phyloP scores from a whole-genome alignment of 2,888 invertebrate genomes.

The Azorinus chamasolen region DNA sequence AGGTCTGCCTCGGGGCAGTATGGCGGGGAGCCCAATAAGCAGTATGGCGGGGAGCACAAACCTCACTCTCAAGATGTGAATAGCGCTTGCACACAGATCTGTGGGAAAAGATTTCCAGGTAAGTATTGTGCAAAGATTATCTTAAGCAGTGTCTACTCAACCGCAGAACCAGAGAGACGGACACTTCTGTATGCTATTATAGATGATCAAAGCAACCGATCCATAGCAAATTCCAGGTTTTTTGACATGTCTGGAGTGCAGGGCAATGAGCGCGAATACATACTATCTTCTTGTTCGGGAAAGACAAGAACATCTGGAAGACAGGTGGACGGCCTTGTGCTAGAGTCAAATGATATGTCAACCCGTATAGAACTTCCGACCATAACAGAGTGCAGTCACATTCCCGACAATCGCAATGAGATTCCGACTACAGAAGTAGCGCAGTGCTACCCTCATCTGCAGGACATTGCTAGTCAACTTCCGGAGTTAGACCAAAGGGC shows the following conservation, averaged over 20 bases:
- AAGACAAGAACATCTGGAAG: slow-evolving; percentile 23
- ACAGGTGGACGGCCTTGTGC: slow-evolving; percentile 22
- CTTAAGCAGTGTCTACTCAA: slow-evolving; percentile 36
- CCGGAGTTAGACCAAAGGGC: too few relatives aligned
- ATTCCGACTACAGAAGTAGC: slow-evolving; percentile 54
- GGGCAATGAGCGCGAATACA: slow-evolving; percentile 11
- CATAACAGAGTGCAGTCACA: slow-evolving; percentile 53
- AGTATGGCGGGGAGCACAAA: too few relatives aligned
- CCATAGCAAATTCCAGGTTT: slow-evolving; percentile 41
- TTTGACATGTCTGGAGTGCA: slow-evolving; percentile 38
- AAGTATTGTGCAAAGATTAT: slow-evolving; percentile 64
- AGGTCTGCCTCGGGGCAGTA: neutral
- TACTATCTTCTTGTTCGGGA: slow-evolving; percentile 54
- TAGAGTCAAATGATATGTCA: slow-evolving; percentile 37
- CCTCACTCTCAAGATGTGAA: neutral
- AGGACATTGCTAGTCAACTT: slow-evolving; percentile 32
- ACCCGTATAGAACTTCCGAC: slow-evolving; percentile 21
- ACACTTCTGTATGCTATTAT: slow-evolving; percentile 40
- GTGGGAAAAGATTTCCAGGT: slow-evolving; percentile 8
- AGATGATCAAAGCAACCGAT: slow-evolving; percentile 63
- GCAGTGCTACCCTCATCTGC: slow-evolving; percentile 35
- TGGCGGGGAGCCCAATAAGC: slow-evolving; percentile 20
- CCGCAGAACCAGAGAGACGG: slow-evolving; percentile 23
- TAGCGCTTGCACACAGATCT: neutral
- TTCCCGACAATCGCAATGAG: slow-evolving; percentile 43